phyloP scores from a whole-genome alignment of 2,797 vertebrate genomes.

The Champsocephalus esox region DNA sequence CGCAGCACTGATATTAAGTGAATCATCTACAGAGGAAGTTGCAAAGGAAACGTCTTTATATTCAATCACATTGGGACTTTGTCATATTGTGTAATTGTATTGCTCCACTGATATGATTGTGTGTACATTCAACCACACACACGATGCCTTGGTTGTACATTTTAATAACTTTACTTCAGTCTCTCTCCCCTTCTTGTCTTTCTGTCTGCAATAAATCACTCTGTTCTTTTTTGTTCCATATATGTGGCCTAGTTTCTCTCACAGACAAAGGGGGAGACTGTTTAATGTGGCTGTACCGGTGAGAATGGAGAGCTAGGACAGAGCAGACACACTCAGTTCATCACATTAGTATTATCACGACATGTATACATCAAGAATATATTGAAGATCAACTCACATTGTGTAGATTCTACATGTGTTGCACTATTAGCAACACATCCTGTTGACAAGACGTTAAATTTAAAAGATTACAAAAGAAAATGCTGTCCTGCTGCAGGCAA shows the following conservation, averaged over 20 bases:
- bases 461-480: too few species aligned
- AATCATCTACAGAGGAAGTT: conserved; percentile 5
- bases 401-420: too few species aligned
- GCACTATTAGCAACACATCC: neutral
- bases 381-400: neutral
- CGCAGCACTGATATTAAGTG: conserved; percentile 5
- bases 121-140: conserved; percentile 19
- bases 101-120: conserved; percentile 14
- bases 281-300: neutral
- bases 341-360: neutral
- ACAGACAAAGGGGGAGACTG: conserved; percentile 48
- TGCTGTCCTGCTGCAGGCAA: too few species aligned
- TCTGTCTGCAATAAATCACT: neutral
- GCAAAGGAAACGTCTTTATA: too few species aligned
- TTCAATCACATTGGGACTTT: conserved; percentile 35
- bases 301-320: conserved; percentile 28
- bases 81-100: conserved; percentile 20
- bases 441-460: too few species aligned
- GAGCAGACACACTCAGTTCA: conserved; percentile 14
- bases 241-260: conserved; percentile 47
- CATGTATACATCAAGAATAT: neutral
- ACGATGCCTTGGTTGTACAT: neutral
- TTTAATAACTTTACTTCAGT: neutral
- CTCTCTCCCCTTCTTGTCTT: neutral
- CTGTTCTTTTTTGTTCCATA: conserved; percentile 1